Evolutionary conservation across 2,888 invertebrate species (phyloP), one percentile per base, ranked within the genome.

Genomic region (Euplexia lucipara): DNA sequence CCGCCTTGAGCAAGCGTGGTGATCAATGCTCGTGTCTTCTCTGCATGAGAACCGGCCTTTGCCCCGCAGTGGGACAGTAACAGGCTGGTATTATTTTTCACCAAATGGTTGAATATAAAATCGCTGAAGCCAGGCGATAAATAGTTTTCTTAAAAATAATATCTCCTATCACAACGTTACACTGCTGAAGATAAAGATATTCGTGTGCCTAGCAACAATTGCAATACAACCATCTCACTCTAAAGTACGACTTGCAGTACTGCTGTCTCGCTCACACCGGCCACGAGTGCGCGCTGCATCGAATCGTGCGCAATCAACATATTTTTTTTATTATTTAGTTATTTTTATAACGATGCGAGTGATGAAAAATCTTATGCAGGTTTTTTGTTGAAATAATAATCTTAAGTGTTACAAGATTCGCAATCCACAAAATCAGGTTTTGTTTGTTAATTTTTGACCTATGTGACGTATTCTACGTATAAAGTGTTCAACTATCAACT

Each of bases 291-390:
- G 6, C 30, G 22, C 35, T 48, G 64, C 67, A 58, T 54, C 63
- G 60, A 71, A 59, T 64, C 75, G 42, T 58, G 70, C 62, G 75
- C 78, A 72, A 47, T 41, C 51, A 49, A 44, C 39, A 56, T 74
- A 69, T 68, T 26, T 26, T 3, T 26, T 26, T 26, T 3, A 5
- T 26, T 77, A 66, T 64, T 64, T 63, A 39, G 63, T 64, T 63
- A 67, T 72, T 72, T 72, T 72, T 68, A 64, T 45, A 44, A 26
- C 16, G 44, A 22, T n/a, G 63, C 45, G 42, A 41, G 10, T 41
- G 63, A 56, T 45, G 52, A 60, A 69, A 68, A 73, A 41, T 57
- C 37, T 41, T 18, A 54, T 53, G 57, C 39, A 18, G 10, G 34
- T 59, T 70, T 59, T 61, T 68, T 49, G n/a, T 72, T 20, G 3